phyloP scores from a whole-genome alignment of 2,888 invertebrate species.

The Athalia cordata region DNA sequence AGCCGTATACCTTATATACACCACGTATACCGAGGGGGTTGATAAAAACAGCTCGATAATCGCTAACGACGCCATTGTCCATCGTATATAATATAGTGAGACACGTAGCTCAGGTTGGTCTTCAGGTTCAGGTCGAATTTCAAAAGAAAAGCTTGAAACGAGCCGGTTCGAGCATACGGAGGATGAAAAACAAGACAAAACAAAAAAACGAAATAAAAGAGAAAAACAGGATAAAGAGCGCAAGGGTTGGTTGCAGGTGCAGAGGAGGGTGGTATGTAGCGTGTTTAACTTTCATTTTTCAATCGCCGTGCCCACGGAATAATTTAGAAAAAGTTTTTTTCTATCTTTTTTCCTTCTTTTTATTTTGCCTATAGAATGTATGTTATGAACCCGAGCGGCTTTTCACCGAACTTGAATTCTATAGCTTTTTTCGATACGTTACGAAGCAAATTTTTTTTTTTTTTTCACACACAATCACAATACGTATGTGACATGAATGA shows the following conservation, averaged over 20 bases:
- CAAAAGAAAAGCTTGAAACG: too few species aligned
- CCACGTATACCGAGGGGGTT: conserved; percentile 16
- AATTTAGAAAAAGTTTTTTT: not conserved
- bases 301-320: not conserved
- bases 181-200: too few species aligned
- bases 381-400: not conserved
- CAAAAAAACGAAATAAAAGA: not conserved
- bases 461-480: too few species aligned
- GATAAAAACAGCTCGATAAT: conserved; percentile 42
- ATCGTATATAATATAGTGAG: not conserved
- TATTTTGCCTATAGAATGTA: too few species aligned
- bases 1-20: too few species aligned
- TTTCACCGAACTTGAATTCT: not conserved
- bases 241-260: not conserved
- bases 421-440: too few species aligned
- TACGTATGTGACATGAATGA: too few species aligned
- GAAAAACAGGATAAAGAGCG: not conserved
- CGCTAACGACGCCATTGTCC: conserved; percentile 42
- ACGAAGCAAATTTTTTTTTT: too few species aligned
- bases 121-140: too few species aligned
- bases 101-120: too few species aligned
- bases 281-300: conserved; percentile 41
- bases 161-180: too few species aligned
- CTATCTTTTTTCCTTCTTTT: too few species aligned
- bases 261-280: not conserved